phyloP scores from a whole-genome alignment of 2,797 vertebrate species.

The Numenius phaeopus region DNA sequence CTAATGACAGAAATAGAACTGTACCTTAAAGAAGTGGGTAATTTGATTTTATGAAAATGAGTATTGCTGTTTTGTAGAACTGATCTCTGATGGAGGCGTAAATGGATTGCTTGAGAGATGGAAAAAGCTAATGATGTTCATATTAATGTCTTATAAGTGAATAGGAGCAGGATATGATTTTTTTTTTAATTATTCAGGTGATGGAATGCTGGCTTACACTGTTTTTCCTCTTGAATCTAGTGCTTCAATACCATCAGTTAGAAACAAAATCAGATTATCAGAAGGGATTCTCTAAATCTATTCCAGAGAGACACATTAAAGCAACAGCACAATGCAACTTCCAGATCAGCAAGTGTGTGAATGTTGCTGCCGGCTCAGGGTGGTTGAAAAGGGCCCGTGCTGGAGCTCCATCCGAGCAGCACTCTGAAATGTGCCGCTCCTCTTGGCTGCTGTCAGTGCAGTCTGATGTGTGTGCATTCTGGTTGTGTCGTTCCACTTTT shows the following conservation, averaged over 20 bases:
- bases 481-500: not conserved
- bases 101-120: not conserved
- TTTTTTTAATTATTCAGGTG: not conserved
- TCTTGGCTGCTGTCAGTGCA: not conserved
- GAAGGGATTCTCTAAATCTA: not conserved
- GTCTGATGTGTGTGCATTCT: not conserved
- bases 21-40: not conserved
- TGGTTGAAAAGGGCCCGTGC: not conserved
- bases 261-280: not conserved
- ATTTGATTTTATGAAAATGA: not conserved
- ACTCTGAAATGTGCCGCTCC: not conserved
- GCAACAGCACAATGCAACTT: not conserved
- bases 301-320: not conserved
- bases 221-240: not conserved
- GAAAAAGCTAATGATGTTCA: not conserved
- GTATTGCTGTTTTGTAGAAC: not conserved
- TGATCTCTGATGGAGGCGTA: not conserved
- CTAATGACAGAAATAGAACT: constrained; percentile 8
- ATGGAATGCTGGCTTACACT: not conserved
- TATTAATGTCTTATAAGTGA: not conserved
- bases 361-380: not conserved
- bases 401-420: not conserved
- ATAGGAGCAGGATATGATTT: not conserved
- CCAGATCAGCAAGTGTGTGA: not conserved
- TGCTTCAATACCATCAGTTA: not conserved